phyloP scores from a whole-genome alignment of 2,113 vertebrate genomes.

The Uria lomvia region DNA sequence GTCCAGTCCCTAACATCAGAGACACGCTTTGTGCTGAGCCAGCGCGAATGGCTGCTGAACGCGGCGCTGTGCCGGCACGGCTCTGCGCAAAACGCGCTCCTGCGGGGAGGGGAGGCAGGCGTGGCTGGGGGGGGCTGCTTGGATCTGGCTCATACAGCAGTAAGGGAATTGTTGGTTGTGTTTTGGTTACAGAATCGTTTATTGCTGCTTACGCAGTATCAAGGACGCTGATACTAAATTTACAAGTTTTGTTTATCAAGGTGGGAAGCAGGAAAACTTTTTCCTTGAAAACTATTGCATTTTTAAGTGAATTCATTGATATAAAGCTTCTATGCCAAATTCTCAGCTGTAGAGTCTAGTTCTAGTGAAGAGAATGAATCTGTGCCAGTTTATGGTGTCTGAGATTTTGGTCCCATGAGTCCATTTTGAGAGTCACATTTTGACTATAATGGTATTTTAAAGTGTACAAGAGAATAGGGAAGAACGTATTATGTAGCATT shows the following conservation, averaged over 20 bases:
- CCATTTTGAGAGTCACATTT: conserved; percentile 8
- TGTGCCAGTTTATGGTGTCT: not conserved
- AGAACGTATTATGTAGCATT: not conserved
- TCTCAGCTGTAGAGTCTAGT: not conserved
- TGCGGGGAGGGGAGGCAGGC: not conserved
- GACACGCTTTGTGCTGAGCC: not conserved
- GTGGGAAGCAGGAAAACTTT: not conserved
- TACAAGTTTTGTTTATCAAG: not conserved
- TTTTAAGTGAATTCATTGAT: not conserved
- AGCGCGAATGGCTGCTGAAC: not conserved
- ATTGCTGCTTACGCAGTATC: not conserved
- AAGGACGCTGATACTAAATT: not conserved
- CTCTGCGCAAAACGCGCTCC: not conserved
- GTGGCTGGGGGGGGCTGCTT: not conserved
- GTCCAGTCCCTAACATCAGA: not conserved
- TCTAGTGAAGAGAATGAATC: conserved; percentile 8
- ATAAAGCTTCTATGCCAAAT: not conserved
- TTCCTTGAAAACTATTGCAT: not conserved
- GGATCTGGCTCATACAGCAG: not conserved
- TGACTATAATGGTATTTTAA: conserved; percentile 36
- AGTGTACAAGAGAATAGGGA: not conserved
- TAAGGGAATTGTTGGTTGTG: not conserved
- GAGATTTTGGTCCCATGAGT: conserved; percentile 3
- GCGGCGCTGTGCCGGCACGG: not conserved
- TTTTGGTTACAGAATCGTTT: not conserved